These are phyloP conservation scores for Malthinus flaveolus DNA, from an alignment of 2,888 invertebrate genomes.

Conservation along the genomic window DNA sequence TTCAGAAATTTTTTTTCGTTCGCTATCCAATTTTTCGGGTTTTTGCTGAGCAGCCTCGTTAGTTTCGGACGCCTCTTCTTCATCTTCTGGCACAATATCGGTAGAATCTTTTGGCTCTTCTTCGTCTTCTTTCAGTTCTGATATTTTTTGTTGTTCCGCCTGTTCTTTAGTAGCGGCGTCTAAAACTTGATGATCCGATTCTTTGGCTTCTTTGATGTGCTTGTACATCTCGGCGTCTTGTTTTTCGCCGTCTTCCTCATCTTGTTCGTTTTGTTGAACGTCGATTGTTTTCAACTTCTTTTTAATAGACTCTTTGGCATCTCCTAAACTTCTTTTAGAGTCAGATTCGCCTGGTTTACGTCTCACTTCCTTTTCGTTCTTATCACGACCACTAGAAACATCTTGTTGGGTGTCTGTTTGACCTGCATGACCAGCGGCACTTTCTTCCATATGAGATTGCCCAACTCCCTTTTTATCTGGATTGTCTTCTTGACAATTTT, in stretches of 20 bases:
- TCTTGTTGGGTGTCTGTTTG: slow-evolving; percentile 52
- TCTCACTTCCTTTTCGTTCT: slow-evolving; percentile 57
- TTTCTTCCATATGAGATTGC: slow-evolving; percentile 74
- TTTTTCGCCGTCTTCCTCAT: slow-evolving; percentile 51
- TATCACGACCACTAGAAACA: slow-evolving; percentile 39
- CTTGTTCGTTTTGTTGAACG: slow-evolving; percentile 49
- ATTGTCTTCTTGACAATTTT: slow-evolving; percentile 60
- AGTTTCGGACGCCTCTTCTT: slow-evolving; percentile 47
- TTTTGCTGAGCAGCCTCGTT: slow-evolving; percentile 48
- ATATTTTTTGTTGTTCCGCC: slow-evolving; percentile 58
- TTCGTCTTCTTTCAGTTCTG: slow-evolving; percentile 66
- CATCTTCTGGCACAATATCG: slow-evolving; percentile 51
- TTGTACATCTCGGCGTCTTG: slow-evolving; percentile 66
- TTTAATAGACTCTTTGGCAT: slow-evolving; percentile 64
- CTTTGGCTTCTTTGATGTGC: slow-evolving; percentile 80
- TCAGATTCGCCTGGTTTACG: slow-evolving; percentile 77
- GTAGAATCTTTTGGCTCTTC: slow-evolving; percentile 64
- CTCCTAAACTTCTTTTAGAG: slow-evolving; percentile 71
- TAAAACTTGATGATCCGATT: slow-evolving; percentile 71
- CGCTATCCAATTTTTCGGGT: slow-evolving; percentile 56
- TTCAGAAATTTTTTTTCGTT: slow-evolving; percentile 56
- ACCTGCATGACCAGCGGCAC: slow-evolving; percentile 70
- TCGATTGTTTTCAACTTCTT: slow-evolving; percentile 65
- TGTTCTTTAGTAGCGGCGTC: slow-evolving; percentile 85
- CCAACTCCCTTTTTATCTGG: slow-evolving; percentile 71